These are phyloP conservation scores for Callorhinus ursinus DNA, from an alignment of 2,113 vertebrate genomes.

Conservation along the genomic window DNA sequence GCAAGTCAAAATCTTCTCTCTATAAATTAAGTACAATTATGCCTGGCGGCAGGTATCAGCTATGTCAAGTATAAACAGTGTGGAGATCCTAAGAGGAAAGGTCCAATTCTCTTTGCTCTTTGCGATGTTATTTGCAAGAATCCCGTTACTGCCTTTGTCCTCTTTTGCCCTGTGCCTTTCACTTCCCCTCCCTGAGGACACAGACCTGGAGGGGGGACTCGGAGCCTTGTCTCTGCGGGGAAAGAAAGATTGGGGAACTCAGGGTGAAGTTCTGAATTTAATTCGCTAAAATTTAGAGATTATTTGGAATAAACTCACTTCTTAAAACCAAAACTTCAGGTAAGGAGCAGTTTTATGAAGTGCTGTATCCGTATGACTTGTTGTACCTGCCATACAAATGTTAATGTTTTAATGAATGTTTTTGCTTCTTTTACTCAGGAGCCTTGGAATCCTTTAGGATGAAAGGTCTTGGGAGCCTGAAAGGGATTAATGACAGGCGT, in stretches of 20 bases:
- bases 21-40: slow-evolving; percentile 44
- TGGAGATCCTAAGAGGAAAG: slow-evolving; percentile 42
- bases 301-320: not conserved
- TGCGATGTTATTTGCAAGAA: not conserved
- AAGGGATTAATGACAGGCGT: slow-evolving; percentile 50
- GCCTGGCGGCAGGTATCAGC: not conserved
- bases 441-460: slow-evolving; percentile 57
- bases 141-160: not conserved
- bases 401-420: slow-evolving; percentile 65
- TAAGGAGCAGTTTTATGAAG: not conserved
- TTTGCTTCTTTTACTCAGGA: slow-evolving; percentile 60
- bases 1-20: slow-evolving; percentile 12
- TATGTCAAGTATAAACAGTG: not conserved
- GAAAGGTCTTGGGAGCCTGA: slow-evolving; percentile 54
- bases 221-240: not conserved
- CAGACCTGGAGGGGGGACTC: not conserved
- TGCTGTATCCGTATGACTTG: not conserved
- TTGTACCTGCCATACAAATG: not conserved
- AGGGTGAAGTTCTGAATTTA: not conserved
- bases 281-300: not conserved
- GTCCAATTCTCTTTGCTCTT: not conserved
- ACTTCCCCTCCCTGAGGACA: not conserved
- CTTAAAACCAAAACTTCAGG: not conserved
- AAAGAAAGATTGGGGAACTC: not conserved
- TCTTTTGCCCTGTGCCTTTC: not conserved